phyloP scores from a whole-genome alignment of 2,888 invertebrate genomes.

The Lasioglossum oenotherae region DNA sequence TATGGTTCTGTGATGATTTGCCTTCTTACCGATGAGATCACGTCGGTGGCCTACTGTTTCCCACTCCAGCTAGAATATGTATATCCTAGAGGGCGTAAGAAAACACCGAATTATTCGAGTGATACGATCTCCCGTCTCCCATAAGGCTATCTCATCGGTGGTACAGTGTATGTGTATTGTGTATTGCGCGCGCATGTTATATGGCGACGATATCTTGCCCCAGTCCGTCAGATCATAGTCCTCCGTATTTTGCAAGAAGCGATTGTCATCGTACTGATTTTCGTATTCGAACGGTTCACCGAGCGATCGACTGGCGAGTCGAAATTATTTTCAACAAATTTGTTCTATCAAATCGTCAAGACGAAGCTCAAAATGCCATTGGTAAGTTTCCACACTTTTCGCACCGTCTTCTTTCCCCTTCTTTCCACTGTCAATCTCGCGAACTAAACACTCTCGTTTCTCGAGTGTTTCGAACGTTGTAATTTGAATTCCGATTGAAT shows the following conservation, averaged over 20 bases:
- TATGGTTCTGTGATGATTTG: too few relatives aligned
- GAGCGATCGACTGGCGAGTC: slow-evolving; percentile 38
- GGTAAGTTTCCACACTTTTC: slow-evolving; percentile 69
- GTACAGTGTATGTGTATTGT: too few relatives aligned
- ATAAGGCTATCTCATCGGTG: too few relatives aligned
- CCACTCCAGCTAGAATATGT: too few relatives aligned
- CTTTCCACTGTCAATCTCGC: slow-evolving; percentile 46
- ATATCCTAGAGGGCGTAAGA: too few relatives aligned
- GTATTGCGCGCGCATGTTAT: slow-evolving; percentile 50
- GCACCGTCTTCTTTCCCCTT: slow-evolving; percentile 33
- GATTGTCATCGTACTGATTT: slow-evolving; percentile 5
- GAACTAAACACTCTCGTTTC: slow-evolving; percentile 12
- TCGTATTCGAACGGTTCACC: not conserved
- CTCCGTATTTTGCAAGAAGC: slow-evolving; percentile 32
- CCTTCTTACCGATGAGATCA: too few relatives aligned
- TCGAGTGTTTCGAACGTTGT: not conserved
- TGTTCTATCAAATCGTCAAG: slow-evolving; percentile 66
- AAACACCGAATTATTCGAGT: too few relatives aligned
- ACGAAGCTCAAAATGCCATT: slow-evolving; percentile 80
- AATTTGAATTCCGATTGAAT: not conserved
- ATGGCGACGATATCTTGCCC: slow-evolving; percentile 55
- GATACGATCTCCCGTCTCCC: not conserved
- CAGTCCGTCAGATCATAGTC: slow-evolving; percentile 31
- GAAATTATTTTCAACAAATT: slow-evolving; percentile 44
- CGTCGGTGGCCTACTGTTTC: too few relatives aligned